Percentiles rank a stretch among this genome's conserved stretches.
phyloP scores from a whole-genome alignment of 2,797 vertebrate species.

The Falco biarmicus region DNA sequence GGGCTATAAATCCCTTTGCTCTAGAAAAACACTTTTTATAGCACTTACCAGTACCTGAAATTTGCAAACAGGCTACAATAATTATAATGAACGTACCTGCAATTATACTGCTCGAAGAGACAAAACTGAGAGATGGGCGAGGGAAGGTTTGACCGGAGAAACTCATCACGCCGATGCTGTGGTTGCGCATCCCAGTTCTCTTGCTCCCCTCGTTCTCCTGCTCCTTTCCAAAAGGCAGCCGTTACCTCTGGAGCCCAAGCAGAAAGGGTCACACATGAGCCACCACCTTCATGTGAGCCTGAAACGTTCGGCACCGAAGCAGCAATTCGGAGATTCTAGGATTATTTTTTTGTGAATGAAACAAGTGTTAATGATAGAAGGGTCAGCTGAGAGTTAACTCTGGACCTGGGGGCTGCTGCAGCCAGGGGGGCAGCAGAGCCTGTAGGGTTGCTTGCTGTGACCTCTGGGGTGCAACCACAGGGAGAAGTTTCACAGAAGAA shows the following conservation, averaged over 20 bases:
- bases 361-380: not conserved
- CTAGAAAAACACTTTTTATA: not conserved
- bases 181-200: not conserved
- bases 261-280: not conserved
- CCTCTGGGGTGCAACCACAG: not conserved
- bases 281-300: not conserved
- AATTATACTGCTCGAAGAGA: fast-evolving
- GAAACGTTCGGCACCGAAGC: not conserved
- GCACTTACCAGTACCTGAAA: not conserved
- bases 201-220: not conserved
- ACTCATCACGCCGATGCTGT: not conserved
- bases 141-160: not conserved
- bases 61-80: not conserved
- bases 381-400: not conserved
- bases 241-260: not conserved
- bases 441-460: not conserved
- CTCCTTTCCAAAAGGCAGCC: not conserved
- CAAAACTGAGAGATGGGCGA: not conserved
- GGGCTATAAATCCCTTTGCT: not conserved
- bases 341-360: not conserved
- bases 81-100: not conserved
- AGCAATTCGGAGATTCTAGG: not conserved
- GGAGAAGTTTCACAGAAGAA: not conserved
- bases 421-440: not conserved
- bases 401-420: not conserved